A percentile compares a stretch with the other conserved stretches of the same genome.
Evolutionary conservation across 2,888 invertebrate genomes (phyloP).

Genomic region (Sarcophaga carnaria): DNA sequence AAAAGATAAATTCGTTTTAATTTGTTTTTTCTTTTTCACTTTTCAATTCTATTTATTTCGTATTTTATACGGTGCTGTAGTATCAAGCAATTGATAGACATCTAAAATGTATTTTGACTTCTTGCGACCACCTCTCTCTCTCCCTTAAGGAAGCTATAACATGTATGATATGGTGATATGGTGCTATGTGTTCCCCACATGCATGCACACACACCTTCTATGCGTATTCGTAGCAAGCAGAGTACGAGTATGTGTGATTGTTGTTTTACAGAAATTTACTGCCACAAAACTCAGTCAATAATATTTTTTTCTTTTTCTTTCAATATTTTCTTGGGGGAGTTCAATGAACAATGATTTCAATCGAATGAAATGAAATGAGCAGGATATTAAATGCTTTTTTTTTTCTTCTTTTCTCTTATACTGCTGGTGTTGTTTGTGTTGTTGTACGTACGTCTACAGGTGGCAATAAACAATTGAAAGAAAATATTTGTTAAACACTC

Average conservation of each 20-base stretch:
- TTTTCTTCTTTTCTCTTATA: constrained; percentile 15
- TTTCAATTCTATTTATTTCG: constrained; percentile 9
- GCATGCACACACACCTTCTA: neutral
- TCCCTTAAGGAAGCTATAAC: too few species aligned
- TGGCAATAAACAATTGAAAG: constrained; percentile 67
- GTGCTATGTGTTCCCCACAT: neutral
- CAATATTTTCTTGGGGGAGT: constrained; percentile 16
- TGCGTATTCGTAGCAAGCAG: neutral
- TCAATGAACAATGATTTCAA: constrained; percentile 46
- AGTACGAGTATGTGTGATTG: neutral
- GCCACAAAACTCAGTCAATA: constrained; percentile 16
- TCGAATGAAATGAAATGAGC: constrained; percentile 51
- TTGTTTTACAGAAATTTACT: constrained; percentile 33
- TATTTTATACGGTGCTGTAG: constrained; percentile 30
- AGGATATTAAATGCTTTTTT: constrained; percentile 72
- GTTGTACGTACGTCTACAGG: constrained; percentile 71
- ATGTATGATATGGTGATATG: too few species aligned
- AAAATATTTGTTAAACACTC: constrained; percentile 21
- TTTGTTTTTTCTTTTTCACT: neutral
- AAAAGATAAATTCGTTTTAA: constrained; percentile 54
- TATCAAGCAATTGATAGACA: constrained; percentile 22
- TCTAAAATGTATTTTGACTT: constrained; percentile 33
- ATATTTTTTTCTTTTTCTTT: constrained; percentile 30
- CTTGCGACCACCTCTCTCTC: neutral
- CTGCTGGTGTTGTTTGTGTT: constrained; percentile 12